Percentiles rank a stretch among this genome's conserved stretches.
Evolutionary conservation across 2,113 vertebrate genomes (phyloP).

Genomic region (Panurus biarmicus): DNA sequence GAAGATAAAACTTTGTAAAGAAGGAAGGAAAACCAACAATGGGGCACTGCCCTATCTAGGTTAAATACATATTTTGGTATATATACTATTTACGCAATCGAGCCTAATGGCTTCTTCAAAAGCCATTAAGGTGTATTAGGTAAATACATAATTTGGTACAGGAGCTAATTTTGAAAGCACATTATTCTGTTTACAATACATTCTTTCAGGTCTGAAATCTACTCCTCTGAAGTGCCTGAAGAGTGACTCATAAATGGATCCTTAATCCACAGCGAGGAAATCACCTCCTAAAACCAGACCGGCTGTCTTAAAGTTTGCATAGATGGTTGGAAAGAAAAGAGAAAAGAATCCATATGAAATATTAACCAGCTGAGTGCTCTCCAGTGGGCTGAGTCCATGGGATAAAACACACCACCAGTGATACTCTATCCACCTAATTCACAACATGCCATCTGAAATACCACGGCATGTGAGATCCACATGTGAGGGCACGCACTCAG

Average conservation of each 20-base stretch:
- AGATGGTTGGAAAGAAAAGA: constrained; percentile 55
- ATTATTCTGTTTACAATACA: constrained; percentile 63
- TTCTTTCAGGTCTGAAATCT: constrained; percentile 54
- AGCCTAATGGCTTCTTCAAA: constrained; percentile 69
- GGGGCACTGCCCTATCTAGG: constrained; percentile 44
- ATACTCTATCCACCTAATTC: constrained; percentile 8
- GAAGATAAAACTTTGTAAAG: constrained; percentile 62
- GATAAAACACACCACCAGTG: constrained; percentile 8
- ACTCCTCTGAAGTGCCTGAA: constrained; percentile 44
- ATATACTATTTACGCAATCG: constrained; percentile 35
- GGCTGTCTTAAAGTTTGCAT: constrained; percentile 46
- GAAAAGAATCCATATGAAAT: constrained; percentile 48
- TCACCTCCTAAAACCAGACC: constrained; percentile 50
- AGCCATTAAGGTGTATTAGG: constrained; percentile 69
- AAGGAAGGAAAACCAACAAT: constrained; percentile 36
- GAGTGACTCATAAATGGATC: constrained; percentile 53
- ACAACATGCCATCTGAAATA: constrained; percentile 11
- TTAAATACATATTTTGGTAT: constrained; percentile 61
- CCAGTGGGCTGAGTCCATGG: background rate
- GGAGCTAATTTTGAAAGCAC: constrained; percentile 68
- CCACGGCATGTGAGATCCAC: background rate
- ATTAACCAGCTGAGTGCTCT: constrained; percentile 53
- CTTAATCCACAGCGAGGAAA: constrained; percentile 48
- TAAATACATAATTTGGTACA: constrained; percentile 66
- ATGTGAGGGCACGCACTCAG: background rate